Base-by-base conservation (phyloP, 2,888 invertebrate species). In the Ligdia adustata region DNA sequence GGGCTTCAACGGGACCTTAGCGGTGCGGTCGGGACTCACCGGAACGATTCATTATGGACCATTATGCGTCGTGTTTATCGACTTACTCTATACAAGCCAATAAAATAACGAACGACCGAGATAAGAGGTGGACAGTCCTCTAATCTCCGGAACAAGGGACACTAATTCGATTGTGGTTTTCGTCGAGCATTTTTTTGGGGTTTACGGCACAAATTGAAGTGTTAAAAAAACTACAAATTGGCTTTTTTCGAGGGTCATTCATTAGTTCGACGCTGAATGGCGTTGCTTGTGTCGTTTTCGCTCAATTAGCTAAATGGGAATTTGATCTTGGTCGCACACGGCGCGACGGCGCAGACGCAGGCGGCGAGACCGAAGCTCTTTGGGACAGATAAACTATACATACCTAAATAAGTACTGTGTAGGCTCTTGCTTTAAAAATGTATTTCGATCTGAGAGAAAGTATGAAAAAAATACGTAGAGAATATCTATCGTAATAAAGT, bases 101-200 rank as follows among this genome's bases (percentile, higher is more conserved):
- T 89, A 88, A 90, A 90, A 89, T 90, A 90, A 90, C 87, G 89
- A 87, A 90, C 87, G 89, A 88, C 79, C 82, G 74, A 89, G 90
- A 90, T 90, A 89, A 89, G 81, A 80, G 73, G 77, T 81, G 83
- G 90, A 88, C 89, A 85, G 84, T 86, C 82, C 80, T 86, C 87
- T 89, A 90, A 90, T 90, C 90, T 90, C 83, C 83, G 82, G 83
- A 88, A 90, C 90, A 90, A 88, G 89, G 90, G 88, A 88, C 89
- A 88, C 90, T 90, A 90, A 90, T 90, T 90, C 87, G 89, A 89
- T 88, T 90, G 90, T 90, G 90, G 90, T 90, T 89, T 89, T 79
- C 84, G 85, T 78, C 75, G 80, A 82, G 78, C 75, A 81, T 84
- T 86, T 86, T 22, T 90, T 60, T 84, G 75, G 83, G 81, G 80